Evolutionary conservation across 2,113 vertebrate genomes (phyloP).

Genomic region (Gymnorhina tibicen): DNA sequence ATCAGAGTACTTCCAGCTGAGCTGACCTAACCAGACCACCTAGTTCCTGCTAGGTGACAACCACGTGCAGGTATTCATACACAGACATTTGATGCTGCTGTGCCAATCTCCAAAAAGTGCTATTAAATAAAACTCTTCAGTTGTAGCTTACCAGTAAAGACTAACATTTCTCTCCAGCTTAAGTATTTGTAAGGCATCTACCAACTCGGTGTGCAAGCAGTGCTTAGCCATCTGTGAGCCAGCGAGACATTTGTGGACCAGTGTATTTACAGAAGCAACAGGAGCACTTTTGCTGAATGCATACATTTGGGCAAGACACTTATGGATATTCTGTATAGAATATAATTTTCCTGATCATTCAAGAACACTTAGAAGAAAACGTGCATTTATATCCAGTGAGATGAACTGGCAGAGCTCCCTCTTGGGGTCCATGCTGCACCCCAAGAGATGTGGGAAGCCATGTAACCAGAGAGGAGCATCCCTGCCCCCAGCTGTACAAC

Average conservation of each 20-base stretch:
- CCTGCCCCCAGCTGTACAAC: not conserved
- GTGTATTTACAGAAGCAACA: not conserved
- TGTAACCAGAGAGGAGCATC: not conserved
- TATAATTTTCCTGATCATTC: not conserved
- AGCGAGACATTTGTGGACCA: not conserved
- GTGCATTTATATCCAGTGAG: not conserved
- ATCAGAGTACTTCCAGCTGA: not conserved
- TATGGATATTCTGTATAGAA: not conserved
- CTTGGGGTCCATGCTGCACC: not conserved
- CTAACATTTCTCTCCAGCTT: not conserved
- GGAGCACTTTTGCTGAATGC: not conserved
- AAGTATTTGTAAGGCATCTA: not conserved
- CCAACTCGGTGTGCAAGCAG: not conserved
- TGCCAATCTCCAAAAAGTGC: not conserved
- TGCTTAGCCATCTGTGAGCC: not conserved
- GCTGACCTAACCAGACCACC: not conserved
- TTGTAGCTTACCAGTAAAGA: not conserved
- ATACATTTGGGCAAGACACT: not conserved
- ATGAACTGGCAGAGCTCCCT: not conserved
- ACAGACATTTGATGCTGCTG: not conserved
- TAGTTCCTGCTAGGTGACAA: not conserved
- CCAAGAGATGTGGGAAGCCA: not conserved
- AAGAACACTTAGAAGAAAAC: not conserved
- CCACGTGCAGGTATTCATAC: not conserved
- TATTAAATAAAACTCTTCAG: not conserved